Percentiles rank a stretch among this genome's conserved stretches.
These are phyloP conservation scores for Crotalus viridis DNA, from an alignment of 2,113 vertebrate species.

Conservation along the genomic window DNA sequence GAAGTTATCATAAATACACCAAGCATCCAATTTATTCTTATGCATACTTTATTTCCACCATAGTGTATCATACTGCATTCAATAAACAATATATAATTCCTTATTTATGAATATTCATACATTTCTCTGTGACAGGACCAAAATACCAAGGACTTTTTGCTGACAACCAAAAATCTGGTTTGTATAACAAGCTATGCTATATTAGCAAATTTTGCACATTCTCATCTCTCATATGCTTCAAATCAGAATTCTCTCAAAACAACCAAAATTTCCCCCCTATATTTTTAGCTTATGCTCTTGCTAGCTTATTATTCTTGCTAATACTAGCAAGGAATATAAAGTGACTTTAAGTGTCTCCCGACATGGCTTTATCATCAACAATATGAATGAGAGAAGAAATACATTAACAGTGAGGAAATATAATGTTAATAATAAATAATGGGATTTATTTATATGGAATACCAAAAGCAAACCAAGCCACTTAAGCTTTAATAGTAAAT, in stretches of 20 bases:
- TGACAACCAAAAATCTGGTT: not conserved
- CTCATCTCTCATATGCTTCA: not conserved
- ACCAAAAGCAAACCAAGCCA: constrained; percentile 66
- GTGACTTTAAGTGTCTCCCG: constrained; percentile 39
- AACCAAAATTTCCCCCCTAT: not conserved
- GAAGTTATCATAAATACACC: not conserved
- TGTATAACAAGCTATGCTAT: not conserved
- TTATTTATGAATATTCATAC: not conserved
- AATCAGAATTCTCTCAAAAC: not conserved
- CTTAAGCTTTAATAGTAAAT: constrained; percentile 71
- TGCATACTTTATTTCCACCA: not conserved
- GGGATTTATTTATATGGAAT: constrained; percentile 57
- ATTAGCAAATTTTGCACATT: not conserved
- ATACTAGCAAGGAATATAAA: constrained; percentile 35
- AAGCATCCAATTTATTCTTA: not conserved
- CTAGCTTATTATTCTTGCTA: not conserved
- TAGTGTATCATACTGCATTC: not conserved
- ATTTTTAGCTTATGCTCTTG: not conserved
- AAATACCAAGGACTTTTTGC: not conserved
- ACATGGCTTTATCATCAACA: constrained; percentile 58
- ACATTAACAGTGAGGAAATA: constrained; percentile 53
- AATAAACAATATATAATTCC: not conserved
- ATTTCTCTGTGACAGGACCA: not conserved
- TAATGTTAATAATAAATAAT: constrained; percentile 72
- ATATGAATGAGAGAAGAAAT: constrained; percentile 52